Base-by-base conservation (phyloP, 2,888 invertebrate genomes). In the Hetaerina titia region DNA sequence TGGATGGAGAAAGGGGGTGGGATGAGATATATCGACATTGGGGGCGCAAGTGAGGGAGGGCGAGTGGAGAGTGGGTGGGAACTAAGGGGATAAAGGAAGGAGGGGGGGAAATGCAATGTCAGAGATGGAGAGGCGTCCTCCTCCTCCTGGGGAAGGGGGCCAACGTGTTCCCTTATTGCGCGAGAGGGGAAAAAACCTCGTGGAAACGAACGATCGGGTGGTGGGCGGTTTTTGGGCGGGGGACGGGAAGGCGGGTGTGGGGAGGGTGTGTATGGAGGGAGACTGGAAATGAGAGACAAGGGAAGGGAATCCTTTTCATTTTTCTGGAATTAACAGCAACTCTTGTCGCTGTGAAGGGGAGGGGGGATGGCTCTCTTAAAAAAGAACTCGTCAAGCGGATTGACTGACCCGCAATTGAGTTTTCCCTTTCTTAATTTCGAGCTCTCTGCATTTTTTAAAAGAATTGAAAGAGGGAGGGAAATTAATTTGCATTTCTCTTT, bases 401-500 rank as follows among this genome's bases (percentile, higher is more conserved):
- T 92, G 92, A 92, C 69, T 92, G 92, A 92, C 92, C 92, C 69
- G 69, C 90, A 64, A 90, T 90, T 90, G 90, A 90, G 90, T 90
- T 90, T 31, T 90, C 64, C 90, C 63, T 64, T 63, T 90, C 63
- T 63, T 89, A 60, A 45, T 69, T 90, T 64, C 64, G 45, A 22
- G 60, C 69, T 56, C 22, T n/a, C 56, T 63, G 56, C 22, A 81
- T 81, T 69, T 69, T n/a, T n/a, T 11, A 22, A n/a, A 81, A 31
- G 81, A 81, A 81, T 31, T 31, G 31, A 81, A 81, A 22, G 31
- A 81, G 81, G 22, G n/a, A 74, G 17, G 92, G 11, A 81, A 92
- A 92, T 92, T 92, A 92, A 92, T 92, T 92, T 92, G 92, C 92
- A 92, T 92, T 19, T 64, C 45, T 92, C 45, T 64, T 90, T 69